Evolutionary conservation across 2,797 vertebrate species (phyloP).

Genomic region (Nannoperca australis): DNA sequence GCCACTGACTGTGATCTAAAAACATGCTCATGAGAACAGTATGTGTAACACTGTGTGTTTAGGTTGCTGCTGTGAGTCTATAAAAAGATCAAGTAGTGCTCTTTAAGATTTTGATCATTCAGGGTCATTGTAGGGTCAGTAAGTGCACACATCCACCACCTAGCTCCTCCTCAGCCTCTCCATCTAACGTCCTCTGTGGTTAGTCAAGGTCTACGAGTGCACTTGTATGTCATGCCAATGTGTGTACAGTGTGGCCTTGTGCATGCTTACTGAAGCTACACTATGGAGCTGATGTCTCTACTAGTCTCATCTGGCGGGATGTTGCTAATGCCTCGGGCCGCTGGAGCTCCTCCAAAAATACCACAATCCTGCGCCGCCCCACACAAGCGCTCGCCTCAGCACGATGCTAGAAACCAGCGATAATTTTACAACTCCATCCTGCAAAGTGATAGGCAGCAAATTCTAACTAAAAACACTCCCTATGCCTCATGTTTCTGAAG

Average conservation of each 20-base stretch:
- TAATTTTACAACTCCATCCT: constrained; percentile 48
- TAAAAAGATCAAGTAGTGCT: constrained; percentile 11
- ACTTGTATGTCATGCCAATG: constrained; percentile 21
- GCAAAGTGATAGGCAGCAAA: constrained; percentile 6
- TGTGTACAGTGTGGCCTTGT: constrained; percentile 37
- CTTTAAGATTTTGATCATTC: constrained; percentile 11
- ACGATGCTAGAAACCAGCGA: constrained; percentile 32
- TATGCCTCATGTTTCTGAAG: constrained; percentile 15
- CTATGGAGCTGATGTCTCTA: constrained; percentile 54
- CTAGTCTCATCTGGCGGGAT: constrained; percentile 75
- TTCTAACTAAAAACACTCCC: constrained; percentile 5
- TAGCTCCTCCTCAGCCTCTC: constrained; percentile 9
- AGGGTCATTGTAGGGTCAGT: constrained; percentile 17
- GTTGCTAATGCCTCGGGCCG: constrained; percentile 64
- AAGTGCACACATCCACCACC: background rate
- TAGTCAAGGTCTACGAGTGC: constrained; percentile 6
- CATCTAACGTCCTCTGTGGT: constrained; percentile 7
- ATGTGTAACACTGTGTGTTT: constrained; percentile 26
- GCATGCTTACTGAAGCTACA: constrained; percentile 42
- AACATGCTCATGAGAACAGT: constrained; percentile 36
- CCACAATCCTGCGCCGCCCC: constrained; percentile 56
- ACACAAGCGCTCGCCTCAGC: constrained; percentile 50
- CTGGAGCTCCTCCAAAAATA: constrained; percentile 76
- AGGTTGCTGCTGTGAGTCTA: background rate
- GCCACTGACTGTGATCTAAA: constrained; percentile 65